phyloP scores from a whole-genome alignment of 2,797 vertebrate species.

The Tadarida brasiliensis region DNA sequence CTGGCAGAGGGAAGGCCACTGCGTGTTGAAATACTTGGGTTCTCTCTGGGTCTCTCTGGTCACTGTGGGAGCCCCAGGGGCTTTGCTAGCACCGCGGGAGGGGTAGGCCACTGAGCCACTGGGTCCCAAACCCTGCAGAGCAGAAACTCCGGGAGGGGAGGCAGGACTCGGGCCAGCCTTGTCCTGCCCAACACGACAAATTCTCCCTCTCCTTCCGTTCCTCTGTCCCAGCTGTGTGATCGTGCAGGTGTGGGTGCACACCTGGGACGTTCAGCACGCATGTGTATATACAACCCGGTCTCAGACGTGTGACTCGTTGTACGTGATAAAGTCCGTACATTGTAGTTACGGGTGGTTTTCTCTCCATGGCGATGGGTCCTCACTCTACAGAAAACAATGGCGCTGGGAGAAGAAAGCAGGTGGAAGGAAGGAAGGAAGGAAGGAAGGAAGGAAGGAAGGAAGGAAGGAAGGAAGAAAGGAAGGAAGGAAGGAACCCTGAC shows the following conservation, averaged over 20 bases:
- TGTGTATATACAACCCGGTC: too few species aligned
- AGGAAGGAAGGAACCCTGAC: background rate
- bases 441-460: background rate
- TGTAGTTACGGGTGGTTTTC: background rate
- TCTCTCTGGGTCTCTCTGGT: background rate
- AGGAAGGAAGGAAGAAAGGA: background rate
- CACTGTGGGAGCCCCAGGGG: background rate
- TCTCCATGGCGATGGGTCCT: background rate
- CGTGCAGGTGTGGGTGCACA: too few species aligned
- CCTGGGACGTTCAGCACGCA: too few species aligned
- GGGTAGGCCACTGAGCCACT: background rate
- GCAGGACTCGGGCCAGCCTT: background rate
- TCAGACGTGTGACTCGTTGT: too few species aligned
- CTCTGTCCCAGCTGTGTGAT: too few species aligned
- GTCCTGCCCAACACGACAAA: fast-evolving
- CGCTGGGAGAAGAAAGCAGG: background rate
- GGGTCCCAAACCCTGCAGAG: background rate
- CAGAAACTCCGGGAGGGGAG: background rate
- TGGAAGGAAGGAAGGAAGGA: too few species aligned
- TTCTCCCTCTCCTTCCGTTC: background rate
- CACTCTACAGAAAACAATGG: background rate
- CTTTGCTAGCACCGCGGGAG: fast-evolving
- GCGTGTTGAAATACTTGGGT: fast-evolving
- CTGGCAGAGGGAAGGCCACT: fast-evolving
- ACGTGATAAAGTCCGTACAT: fast-evolving